Evolutionary conservation across 2,888 invertebrate genomes (phyloP).

Genomic region (Thereva unica): DNA sequence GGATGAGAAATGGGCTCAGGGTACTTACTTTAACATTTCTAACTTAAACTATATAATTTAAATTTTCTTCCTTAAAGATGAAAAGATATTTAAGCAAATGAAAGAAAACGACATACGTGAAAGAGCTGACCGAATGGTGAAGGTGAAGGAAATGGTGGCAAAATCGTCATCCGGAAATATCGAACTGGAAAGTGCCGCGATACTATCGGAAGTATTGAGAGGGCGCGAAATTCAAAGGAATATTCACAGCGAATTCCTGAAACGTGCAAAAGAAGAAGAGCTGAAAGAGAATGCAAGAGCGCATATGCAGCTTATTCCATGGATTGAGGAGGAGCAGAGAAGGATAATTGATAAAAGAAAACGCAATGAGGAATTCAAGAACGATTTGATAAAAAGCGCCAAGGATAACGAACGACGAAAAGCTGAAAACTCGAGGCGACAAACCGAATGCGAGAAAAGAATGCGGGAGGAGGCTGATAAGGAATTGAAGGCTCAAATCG

Average conservation of each 20-base stretch:
- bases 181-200: conserved; percentile 53
- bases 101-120: conserved; percentile 48
- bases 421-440: conserved; percentile 44
- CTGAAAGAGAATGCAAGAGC: conserved; percentile 51
- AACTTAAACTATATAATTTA: not conserved
- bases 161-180: conserved; percentile 53
- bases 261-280: conserved; percentile 46
- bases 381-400: conserved; percentile 49
- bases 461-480: conserved; percentile 48
- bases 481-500: conserved; percentile 52
- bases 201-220: conserved; percentile 54
- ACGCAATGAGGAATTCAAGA: conserved; percentile 49
- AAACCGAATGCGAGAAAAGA: conserved; percentile 44
- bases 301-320: conserved; percentile 53
- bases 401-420: conserved; percentile 49
- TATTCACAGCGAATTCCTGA: conserved; percentile 49
- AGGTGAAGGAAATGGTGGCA: conserved; percentile 51
- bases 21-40: not conserved
- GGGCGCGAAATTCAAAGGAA: conserved; percentile 51
- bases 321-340: conserved; percentile 52
- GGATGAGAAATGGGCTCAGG: conserved; percentile 39
- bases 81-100: conserved; percentile 24
- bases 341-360: conserved; percentile 49
- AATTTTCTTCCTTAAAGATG: not conserved
- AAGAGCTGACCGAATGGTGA: conserved; percentile 49